Evolutionary conservation across 1,140 invertebrate genomes (phyloP).

Genomic region (Dreissena polymorpha): DNA sequence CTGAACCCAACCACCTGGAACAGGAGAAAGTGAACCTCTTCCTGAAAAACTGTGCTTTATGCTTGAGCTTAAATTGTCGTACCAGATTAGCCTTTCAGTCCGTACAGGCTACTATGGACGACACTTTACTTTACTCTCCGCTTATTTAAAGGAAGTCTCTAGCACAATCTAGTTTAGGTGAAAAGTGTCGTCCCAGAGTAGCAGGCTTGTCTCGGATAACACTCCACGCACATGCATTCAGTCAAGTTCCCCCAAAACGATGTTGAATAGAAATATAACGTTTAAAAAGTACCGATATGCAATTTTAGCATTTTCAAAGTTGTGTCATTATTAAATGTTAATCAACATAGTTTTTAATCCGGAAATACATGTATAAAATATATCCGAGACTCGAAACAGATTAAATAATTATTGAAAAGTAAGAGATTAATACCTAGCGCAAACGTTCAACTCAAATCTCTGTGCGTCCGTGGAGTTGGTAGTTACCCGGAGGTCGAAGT

Average conservation of each 20-base stretch:
- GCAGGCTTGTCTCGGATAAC: too few species aligned
- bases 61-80: too few species aligned
- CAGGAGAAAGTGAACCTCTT: neutral
- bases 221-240: neutral
- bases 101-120: neutral
- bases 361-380: too few species aligned
- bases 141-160: too few species aligned
- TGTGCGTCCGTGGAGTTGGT: conserved; percentile 24
- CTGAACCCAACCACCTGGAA: conserved; percentile 27
- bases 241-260: neutral
- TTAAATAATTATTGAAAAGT: neutral
- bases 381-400: too few species aligned
- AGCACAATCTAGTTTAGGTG: too few species aligned
- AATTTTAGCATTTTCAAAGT: too few species aligned
- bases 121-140: too few species aligned
- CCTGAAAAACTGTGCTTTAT: too few species aligned
- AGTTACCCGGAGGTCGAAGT: conserved; percentile 26
- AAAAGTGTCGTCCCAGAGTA: too few species aligned
- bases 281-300: neutral
- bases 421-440: conserved; percentile 21
- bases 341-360: too few species aligned
- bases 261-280: neutral
- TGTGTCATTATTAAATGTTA: too few species aligned
- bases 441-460: conserved; percentile 24
- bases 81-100: neutral